Percentiles rank a stretch among this genome's conserved stretches.
These are phyloP conservation scores for Sebastes oblongus DNA, from an alignment of 2,797 vertebrate genomes.

Conservation along the genomic window DNA sequence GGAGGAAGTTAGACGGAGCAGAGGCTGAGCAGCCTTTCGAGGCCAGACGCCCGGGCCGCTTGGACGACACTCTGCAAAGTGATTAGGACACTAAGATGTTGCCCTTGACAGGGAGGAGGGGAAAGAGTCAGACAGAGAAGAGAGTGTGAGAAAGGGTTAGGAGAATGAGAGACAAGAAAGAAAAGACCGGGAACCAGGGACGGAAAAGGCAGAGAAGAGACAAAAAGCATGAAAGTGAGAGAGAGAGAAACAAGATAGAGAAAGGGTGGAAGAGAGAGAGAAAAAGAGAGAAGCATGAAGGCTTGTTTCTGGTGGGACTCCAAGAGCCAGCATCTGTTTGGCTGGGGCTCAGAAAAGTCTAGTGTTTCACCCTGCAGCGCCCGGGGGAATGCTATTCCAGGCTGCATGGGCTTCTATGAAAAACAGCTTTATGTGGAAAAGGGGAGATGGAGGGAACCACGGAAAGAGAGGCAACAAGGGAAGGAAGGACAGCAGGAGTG, in stretches of 20 bases:
- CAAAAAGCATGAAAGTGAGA: constrained; percentile 66
- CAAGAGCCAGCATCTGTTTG: constrained; percentile 86
- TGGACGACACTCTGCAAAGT: constrained; percentile 52
- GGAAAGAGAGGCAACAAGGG: constrained; percentile 74
- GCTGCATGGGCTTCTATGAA: constrained; percentile 85
- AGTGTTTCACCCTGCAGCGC: constrained; percentile 84
- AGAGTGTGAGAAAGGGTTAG: constrained; percentile 59
- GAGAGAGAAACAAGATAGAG: constrained; percentile 20
- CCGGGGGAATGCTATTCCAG: constrained; percentile 86
- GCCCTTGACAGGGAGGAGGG: constrained; percentile 55
- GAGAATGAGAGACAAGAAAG: constrained; percentile 55
- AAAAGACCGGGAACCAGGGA: constrained; percentile 56
- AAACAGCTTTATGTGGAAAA: constrained; percentile 89
- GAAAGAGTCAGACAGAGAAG: constrained; percentile 46
- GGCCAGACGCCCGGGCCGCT: constrained; percentile 44
- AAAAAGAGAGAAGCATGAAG: constrained; percentile 76
- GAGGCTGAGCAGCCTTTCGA: constrained; percentile 36
- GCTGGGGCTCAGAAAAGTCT: constrained; percentile 84
- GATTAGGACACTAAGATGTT: constrained; percentile 65
- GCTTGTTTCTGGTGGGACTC: constrained; percentile 82
- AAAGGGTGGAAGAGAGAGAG: constrained; percentile 49
- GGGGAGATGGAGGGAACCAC: constrained; percentile 77
- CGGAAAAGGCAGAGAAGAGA: constrained; percentile 50
- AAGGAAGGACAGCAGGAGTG: constrained; percentile 66
- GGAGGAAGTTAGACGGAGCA: constrained; percentile 37